A percentile compares a stretch with the other conserved stretches of the same genome.
phyloP scores from a whole-genome alignment of 2,888 invertebrate species.

The Acanthosepion lycidas region DNA sequence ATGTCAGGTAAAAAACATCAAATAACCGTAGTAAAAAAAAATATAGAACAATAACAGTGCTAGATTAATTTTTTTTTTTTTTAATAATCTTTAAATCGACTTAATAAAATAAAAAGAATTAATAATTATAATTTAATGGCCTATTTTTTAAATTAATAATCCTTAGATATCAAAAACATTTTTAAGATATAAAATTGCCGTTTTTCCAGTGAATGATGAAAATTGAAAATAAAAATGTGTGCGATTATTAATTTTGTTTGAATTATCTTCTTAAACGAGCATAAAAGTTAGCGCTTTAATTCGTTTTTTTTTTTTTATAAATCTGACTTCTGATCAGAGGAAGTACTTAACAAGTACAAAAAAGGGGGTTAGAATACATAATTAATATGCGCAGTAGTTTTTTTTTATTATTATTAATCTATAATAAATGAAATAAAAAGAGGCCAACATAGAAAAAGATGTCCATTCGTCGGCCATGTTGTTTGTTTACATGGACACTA shows the following conservation, averaged over 20 bases:
- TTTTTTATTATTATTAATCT: neutral
- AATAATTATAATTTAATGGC: no score
- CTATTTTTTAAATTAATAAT: no score
- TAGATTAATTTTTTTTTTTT: no score
- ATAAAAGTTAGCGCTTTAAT: neutral
- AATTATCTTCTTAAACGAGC: no score
- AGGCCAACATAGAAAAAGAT: neutral
- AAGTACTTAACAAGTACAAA: neutral
- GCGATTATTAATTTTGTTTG: no score
- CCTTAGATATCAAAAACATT: neutral
- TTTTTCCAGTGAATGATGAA: neutral
- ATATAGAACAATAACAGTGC: neutral
- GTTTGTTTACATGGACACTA: constrained; percentile 1
- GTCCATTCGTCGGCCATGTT: neutral
- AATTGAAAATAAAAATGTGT: no score
- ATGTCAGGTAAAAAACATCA: neutral
- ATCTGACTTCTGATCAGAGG: neutral
- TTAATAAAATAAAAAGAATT: no score
- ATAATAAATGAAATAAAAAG: neutral
- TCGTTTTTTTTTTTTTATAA: neutral
- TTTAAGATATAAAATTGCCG: neutral
- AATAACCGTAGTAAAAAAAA: neutral
- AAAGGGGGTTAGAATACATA: neutral
- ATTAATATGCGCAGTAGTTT: neutral
- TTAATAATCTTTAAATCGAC: no score